Base-by-base conservation (phyloP, 2,113 vertebrate genomes). In the Lepisosteus oculatus region DNA sequence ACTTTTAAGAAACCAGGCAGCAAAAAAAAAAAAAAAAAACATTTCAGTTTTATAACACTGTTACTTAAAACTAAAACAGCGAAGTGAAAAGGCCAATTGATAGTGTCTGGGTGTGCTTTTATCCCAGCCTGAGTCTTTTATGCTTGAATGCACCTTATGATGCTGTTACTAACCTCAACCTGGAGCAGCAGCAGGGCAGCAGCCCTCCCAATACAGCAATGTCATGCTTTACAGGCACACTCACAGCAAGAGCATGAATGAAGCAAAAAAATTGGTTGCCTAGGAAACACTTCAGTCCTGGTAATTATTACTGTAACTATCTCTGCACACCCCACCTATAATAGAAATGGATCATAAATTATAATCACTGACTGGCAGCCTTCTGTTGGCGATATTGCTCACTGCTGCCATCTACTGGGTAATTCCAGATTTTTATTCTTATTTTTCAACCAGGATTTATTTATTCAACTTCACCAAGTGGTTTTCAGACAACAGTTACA, bases 271-370 rank as follows among this genome's bases (percentile, higher is more conserved):
- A 81, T 74, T 79, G 85, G 97, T 98, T 98, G 94, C 95, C 97
- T 93, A 93, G 96, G 97, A 95, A 98, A 98, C 96, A 85, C 92
- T 93, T 93, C 79, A 90, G 92, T 96, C 94, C 93, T 91, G 93
- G 96, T 97, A 96, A 98, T 98, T 96, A 97, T 95, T 94, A 95
- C 94, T 93, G 94, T 96, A 96, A 96, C 94, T 94, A 90, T 90
- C 94, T 93, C 95, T 90, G 94, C 93, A 96, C 95, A 95, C 95
- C 96, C 95, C 94, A 97, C 94, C 96, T 97, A 95, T 97, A 97
- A 95, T 93, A 93, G 94, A 94, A 93, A 96, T 95, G 94, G 95
- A 96, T 96, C 94, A 96, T 96, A 93, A 97, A 97, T 95, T 92
- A 90, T 83, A 85, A 87, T 81, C 85, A 62, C 89, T 94, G 94